phyloP scores from a whole-genome alignment of 2,113 vertebrate genomes.

The Anseranas semipalmata region DNA sequence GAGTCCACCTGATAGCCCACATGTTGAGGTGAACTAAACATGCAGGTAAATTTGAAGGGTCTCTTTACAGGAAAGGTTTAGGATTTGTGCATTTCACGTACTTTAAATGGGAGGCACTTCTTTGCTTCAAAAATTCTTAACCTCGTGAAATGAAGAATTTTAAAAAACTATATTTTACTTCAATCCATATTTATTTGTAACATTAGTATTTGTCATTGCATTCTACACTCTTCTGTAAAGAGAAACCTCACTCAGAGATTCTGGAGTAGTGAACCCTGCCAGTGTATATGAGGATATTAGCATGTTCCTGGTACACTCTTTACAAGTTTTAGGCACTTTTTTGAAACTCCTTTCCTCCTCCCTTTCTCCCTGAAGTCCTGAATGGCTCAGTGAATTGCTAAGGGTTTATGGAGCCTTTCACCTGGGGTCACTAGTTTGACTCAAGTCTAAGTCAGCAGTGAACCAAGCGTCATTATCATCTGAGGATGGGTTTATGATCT shows the following conservation, averaged over 20 bases:
- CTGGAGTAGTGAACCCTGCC: neutral
- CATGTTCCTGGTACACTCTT: neutral
- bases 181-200: neutral
- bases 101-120: neutral
- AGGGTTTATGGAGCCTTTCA: neutral
- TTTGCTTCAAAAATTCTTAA: neutral
- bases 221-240: neutral
- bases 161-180: neutral
- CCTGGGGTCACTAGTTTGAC: neutral
- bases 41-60: neutral
- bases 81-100: neutral
- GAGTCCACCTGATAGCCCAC: neutral
- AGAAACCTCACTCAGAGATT: neutral
- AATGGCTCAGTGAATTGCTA: neutral
- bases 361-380: neutral
- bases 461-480: neutral
- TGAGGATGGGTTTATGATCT: neutral
- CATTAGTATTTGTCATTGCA: neutral
- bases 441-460: neutral
- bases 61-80: neutral
- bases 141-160: neutral
- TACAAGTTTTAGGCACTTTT: neutral
- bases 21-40: neutral
- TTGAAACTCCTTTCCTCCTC: fast-evolving
- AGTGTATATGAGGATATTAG: neutral